Evolutionary conservation across 2,888 invertebrate species (phyloP).

Genomic region (Lasius fuliginosus): DNA sequence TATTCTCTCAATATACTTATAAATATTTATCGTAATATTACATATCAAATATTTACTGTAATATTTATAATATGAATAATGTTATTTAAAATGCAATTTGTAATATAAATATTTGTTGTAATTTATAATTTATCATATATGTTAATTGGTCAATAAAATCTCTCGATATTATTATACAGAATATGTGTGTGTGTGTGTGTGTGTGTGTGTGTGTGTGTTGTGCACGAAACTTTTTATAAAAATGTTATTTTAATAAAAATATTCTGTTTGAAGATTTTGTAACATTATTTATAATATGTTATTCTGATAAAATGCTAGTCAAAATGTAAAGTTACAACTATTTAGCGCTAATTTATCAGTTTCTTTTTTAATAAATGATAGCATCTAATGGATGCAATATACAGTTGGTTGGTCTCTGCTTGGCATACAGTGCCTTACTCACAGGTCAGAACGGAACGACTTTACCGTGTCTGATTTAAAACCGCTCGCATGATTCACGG

Average conservation of each 20-base stretch:
- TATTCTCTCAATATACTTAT: neutral
- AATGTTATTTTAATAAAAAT: neutral
- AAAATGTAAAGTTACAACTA: neutral
- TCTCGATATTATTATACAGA: neutral
- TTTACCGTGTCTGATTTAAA: constrained; percentile 83
- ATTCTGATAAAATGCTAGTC: neutral
- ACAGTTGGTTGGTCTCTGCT: constrained; percentile 6
- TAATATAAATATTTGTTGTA: neutral
- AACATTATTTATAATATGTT: neutral
- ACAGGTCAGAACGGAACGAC: constrained; percentile 53
- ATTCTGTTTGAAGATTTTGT: neutral
- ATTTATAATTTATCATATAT: neutral
- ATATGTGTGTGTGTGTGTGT: neutral
- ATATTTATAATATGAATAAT: neutral
- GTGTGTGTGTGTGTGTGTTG: neutral
- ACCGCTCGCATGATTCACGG: constrained; percentile 80
- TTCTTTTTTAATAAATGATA: neutral
- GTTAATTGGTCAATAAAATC: neutral
- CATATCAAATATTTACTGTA: neutral
- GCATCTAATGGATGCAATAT: neutral
- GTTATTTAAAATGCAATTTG: constrained; percentile 1
- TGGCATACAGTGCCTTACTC: constrained; percentile 36
- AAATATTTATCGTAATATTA: neutral
- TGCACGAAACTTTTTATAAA: neutral
- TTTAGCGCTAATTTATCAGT: neutral